Percentiles rank a stretch among this genome's conserved stretches.
These are phyloP conservation scores for Nannoperca australis DNA, from an alignment of 2,797 vertebrate species.

Conservation along the genomic window DNA sequence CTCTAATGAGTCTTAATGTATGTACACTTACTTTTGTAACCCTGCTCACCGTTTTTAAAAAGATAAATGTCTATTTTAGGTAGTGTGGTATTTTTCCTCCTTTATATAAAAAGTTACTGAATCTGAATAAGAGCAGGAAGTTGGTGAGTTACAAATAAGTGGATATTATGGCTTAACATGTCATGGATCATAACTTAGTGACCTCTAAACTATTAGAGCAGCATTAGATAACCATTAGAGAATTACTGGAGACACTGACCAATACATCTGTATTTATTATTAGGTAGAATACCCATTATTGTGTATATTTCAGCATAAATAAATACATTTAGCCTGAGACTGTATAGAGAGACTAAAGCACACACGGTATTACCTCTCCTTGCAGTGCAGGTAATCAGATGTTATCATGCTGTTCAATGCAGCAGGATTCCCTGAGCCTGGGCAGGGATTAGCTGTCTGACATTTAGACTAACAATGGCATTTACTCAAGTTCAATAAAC, in stretches of 20 bases:
- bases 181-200: constrained; percentile 1
- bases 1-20: no score
- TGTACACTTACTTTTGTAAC: not conserved
- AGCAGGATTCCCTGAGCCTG: constrained; percentile 13
- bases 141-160: not conserved
- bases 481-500: constrained; percentile 40
- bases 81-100: constrained; percentile 5
- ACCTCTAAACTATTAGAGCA: constrained; percentile 1
- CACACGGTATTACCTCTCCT: not conserved
- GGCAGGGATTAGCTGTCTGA: constrained; percentile 39
- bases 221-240: not conserved
- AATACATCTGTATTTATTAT: not conserved
- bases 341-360: not conserved
- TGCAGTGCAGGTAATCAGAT: constrained; percentile 16
- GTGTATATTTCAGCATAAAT: not conserved
- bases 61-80: constrained; percentile 14
- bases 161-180: not conserved
- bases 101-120: not conserved
- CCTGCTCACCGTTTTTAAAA: not conserved
- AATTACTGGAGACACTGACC: not conserved
- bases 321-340: not conserved
- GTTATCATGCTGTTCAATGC: constrained; percentile 11
- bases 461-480: constrained; percentile 48
- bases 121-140: not conserved
- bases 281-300: no score